These are phyloP conservation scores for Bos javanicus DNA, from an alignment of 2,113 vertebrate species.

Conservation along the genomic window DNA sequence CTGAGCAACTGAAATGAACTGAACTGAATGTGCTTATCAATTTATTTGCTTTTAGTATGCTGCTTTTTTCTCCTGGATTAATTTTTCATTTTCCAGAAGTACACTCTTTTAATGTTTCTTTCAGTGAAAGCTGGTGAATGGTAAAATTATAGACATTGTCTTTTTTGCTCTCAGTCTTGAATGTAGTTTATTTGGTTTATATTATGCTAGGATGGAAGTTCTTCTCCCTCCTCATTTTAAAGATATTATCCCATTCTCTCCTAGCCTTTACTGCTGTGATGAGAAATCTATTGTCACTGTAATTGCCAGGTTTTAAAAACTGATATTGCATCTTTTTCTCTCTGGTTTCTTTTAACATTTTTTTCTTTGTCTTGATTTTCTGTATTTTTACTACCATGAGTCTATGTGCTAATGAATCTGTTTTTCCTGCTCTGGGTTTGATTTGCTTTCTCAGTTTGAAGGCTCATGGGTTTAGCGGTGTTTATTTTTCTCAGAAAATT, in stretches of 20 bases:
- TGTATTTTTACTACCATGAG: neutral
- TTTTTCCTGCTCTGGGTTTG: neutral
- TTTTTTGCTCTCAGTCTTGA: neutral
- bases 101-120: neutral
- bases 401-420: neutral
- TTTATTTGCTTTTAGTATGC: neutral
- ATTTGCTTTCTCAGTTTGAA: neutral
- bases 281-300: neutral
- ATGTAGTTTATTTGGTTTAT: neutral
- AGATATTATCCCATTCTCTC: neutral
- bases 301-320: neutral
- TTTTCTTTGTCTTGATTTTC: neutral
- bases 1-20: no score
- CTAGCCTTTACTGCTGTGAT: neutral
- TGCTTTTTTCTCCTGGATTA: neutral
- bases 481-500: neutral
- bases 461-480: neutral
- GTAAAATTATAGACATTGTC: neutral
- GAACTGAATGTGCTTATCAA: neutral
- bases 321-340: neutral
- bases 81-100: neutral
- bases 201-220: neutral
- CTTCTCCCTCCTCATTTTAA: neutral
- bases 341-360: neutral
- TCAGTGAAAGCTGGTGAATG: neutral